Percentiles rank a stretch among this genome's conserved stretches.
Evolutionary conservation across 2,113 vertebrate genomes (phyloP).

Genomic region (Phycodurus eques): DNA sequence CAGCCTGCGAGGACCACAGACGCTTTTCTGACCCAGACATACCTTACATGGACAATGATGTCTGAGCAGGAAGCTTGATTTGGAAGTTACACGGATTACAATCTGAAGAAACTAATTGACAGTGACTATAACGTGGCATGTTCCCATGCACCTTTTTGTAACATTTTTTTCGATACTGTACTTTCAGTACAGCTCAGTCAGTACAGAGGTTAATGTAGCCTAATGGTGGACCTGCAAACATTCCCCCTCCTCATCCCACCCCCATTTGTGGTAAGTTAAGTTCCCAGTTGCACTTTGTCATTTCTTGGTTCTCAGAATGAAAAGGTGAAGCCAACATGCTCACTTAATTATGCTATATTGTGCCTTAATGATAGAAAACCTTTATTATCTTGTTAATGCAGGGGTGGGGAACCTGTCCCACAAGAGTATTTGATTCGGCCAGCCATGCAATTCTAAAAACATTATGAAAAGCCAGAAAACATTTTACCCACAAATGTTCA

Average conservation of each 20-base stretch:
- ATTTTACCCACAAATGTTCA: background rate
- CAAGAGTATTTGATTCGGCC: background rate
- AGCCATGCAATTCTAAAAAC: background rate
- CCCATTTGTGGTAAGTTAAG: slow-evolving; percentile 50
- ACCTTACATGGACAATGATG: slow-evolving; percentile 49
- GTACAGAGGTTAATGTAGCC: slow-evolving; percentile 30
- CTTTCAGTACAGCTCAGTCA: slow-evolving; percentile 19
- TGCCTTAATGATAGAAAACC: slow-evolving; percentile 57
- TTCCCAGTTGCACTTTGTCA: slow-evolving; percentile 63
- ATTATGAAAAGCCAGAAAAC: background rate
- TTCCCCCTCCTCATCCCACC: slow-evolving; percentile 1
- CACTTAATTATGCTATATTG: slow-evolving; percentile 47
- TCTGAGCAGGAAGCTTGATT: slow-evolving; percentile 31
- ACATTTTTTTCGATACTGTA: slow-evolving; percentile 55
- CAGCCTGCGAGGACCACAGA: slow-evolving; percentile 65
- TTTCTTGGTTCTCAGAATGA: slow-evolving; percentile 38
- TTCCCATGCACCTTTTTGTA: slow-evolving; percentile 74
- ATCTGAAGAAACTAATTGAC: slow-evolving; percentile 23
- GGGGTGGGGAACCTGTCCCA: background rate
- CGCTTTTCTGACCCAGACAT: slow-evolving; percentile 86
- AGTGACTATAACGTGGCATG: slow-evolving; percentile 43
- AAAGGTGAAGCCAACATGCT: slow-evolving; percentile 25
- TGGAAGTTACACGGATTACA: background rate
- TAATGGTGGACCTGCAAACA: slow-evolving; percentile 21
- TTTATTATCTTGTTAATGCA: slow-evolving; percentile 15